A percentile compares a stretch with the other conserved stretches of the same genome.
phyloP scores from a whole-genome alignment of 2,888 invertebrate genomes.

The Acanthosepion lycidas region DNA sequence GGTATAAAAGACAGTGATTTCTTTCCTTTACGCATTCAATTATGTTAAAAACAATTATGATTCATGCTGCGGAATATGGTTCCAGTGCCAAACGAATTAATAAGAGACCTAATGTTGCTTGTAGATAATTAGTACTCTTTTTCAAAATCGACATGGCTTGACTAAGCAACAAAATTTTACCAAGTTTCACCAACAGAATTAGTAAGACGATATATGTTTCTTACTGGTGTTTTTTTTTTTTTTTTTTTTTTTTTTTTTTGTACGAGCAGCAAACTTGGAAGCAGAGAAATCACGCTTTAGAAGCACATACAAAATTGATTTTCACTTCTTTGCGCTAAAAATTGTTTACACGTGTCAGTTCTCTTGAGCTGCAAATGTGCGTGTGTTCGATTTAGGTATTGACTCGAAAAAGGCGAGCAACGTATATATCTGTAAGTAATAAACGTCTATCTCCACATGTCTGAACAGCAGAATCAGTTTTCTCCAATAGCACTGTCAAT shows the following conservation, averaged over 20 bases:
- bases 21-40: no score
- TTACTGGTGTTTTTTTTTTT: not conserved
- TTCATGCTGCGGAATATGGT: no score
- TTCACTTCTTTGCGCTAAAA: not conserved
- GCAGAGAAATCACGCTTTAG: not conserved
- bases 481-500: not conserved
- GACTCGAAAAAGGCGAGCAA: not conserved
- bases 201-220: not conserved
- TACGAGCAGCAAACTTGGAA: not conserved
- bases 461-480: not conserved
- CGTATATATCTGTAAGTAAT: conserved; percentile 33
- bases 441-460: not conserved
- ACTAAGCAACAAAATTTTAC: not conserved
- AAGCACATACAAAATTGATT: not conserved
- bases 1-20: no score
- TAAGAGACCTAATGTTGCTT: not conserved
- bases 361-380: not conserved
- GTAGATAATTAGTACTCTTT: not conserved
- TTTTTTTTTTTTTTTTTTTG: no score
- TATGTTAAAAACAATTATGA: no score
- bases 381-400: not conserved
- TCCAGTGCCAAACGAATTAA: not conserved
- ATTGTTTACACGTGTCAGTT: conserved; percentile 9
- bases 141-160: not conserved
- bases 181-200: not conserved